A percentile compares a stretch with the other conserved stretches of the same genome.
phyloP scores from a whole-genome alignment of 2,888 invertebrate species.

The Cheilosia vulpina region DNA sequence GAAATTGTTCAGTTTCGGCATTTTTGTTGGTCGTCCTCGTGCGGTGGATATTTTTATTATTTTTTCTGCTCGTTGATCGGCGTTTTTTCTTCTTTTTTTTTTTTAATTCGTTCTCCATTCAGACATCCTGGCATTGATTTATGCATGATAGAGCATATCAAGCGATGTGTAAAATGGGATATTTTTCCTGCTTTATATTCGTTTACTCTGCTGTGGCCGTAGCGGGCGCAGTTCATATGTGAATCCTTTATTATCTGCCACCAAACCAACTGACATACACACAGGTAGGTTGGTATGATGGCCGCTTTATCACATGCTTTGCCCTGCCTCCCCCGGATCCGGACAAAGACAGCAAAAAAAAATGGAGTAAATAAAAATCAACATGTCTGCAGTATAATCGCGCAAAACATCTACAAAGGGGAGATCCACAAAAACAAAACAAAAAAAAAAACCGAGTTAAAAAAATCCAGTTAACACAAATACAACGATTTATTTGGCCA shows the following conservation, averaged over 20 bases:
- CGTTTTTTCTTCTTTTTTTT: slow-evolving; percentile 60
- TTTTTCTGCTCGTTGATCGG: slow-evolving; percentile 20
- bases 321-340: slow-evolving; percentile 31
- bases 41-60: slow-evolving; percentile 59
- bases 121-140: slow-evolving; percentile 79
- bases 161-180: slow-evolving; percentile 81
- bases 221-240: slow-evolving; percentile 33
- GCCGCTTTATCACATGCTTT: slow-evolving; percentile 25
- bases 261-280: slow-evolving; percentile 5
- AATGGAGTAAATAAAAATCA: slow-evolving; percentile 72
- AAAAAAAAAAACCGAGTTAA: not conserved
- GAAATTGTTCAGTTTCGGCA: slow-evolving; percentile 64
- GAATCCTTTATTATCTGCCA: slow-evolving; percentile 69
- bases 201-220: slow-evolving; percentile 65
- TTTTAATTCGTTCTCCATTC: slow-evolving; percentile 59
- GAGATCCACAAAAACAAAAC: slow-evolving; percentile 15
- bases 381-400: slow-evolving; percentile 73
- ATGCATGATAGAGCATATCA: slow-evolving; percentile 82
- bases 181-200: slow-evolving; percentile 77
- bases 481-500: slow-evolving; percentile 61
- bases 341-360: slow-evolving; percentile 64
- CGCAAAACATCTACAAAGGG: slow-evolving; percentile 70
- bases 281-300: slow-evolving; percentile 1
- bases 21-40: slow-evolving; percentile 17
- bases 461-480: slow-evolving; percentile 48